These are phyloP conservation scores for Sturnira hondurensis DNA, from an alignment of 2,113 vertebrate species.

Conservation along the genomic window DNA sequence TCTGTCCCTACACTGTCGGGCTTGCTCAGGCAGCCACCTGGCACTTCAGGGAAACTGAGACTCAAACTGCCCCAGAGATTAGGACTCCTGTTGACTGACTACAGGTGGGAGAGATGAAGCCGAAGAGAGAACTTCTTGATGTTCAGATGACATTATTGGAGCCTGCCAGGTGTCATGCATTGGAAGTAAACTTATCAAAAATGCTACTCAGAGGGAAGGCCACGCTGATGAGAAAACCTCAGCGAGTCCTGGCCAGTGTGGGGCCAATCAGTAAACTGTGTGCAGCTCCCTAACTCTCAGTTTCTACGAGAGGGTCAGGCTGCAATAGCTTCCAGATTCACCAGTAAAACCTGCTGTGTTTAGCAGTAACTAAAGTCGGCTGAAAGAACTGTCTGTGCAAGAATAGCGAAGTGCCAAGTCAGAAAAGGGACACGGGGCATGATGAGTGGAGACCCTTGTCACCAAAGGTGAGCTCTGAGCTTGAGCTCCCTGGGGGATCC, in stretches of 20 bases:
- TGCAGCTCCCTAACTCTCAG: neutral
- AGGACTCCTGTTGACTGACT: neutral
- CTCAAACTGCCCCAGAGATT: neutral
- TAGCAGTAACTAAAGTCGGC: neutral
- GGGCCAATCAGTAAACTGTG: neutral
- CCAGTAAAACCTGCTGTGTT: neutral
- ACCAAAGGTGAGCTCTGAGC: neutral
- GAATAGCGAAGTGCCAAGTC: neutral
- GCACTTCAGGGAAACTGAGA: constrained; percentile 41
- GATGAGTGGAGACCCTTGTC: neutral
- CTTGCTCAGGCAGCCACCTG: neutral
- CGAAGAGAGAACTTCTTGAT: neutral
- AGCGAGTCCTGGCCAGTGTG: neutral
- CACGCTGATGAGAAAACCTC: neutral
- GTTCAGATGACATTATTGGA: neutral
- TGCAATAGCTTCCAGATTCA: neutral
- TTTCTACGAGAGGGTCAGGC: neutral
- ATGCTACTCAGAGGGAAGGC: neutral
- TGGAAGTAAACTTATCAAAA: neutral
- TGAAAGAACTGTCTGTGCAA: neutral
- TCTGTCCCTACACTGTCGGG: neutral
- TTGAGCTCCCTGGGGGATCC: neutral
- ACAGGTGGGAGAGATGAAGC: neutral
- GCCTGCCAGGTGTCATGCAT: neutral
- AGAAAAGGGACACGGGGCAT: neutral